Evolutionary conservation across 64 coral and sea anemone species (phyloP).

Genomic region (Dendronephthya gigantea): DNA sequence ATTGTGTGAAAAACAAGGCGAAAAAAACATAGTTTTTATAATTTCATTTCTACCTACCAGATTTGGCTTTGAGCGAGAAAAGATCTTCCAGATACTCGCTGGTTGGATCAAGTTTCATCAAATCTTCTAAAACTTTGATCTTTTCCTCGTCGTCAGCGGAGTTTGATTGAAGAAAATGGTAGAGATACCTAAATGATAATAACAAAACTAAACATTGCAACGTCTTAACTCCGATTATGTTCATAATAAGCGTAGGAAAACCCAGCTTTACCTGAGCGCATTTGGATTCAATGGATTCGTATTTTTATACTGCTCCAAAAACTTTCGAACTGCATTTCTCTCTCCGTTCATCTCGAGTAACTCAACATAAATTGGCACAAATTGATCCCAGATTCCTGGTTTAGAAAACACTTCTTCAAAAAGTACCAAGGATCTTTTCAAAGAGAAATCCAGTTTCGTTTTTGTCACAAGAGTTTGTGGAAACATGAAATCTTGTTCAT

Average conservation of each 20-base stretch:
- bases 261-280: slow-evolving; percentile 55
- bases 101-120: slow-evolving; percentile 61
- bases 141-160: slow-evolving; percentile 3
- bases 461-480: not conserved
- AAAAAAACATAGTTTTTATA: too few species aligned
- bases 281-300: slow-evolving; percentile 78
- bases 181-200: slow-evolving; percentile 82
- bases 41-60: too few species aligned
- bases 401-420: slow-evolving; percentile 47
- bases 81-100: slow-evolving; percentile 54
- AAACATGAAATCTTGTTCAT: not conserved
- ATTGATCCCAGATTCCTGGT: slow-evolving; percentile 64
- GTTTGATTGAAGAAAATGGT: slow-evolving; percentile 52
- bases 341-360: slow-evolving; percentile 48
- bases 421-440: slow-evolving; percentile 42
- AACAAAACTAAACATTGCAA: too few species aligned
- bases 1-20: too few species aligned
- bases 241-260: not conserved
- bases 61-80: not conserved
- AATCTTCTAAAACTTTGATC: slow-evolving; percentile 32
- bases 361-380: slow-evolving; percentile 57
- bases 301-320: slow-evolving; percentile 48
- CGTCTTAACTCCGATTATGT: too few species aligned
- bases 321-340: slow-evolving; percentile 30
- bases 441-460: slow-evolving; percentile 45